These are phyloP conservation scores for Nasua narica DNA, from an alignment of 2,797 vertebrate genomes.

Conservation along the genomic window DNA sequence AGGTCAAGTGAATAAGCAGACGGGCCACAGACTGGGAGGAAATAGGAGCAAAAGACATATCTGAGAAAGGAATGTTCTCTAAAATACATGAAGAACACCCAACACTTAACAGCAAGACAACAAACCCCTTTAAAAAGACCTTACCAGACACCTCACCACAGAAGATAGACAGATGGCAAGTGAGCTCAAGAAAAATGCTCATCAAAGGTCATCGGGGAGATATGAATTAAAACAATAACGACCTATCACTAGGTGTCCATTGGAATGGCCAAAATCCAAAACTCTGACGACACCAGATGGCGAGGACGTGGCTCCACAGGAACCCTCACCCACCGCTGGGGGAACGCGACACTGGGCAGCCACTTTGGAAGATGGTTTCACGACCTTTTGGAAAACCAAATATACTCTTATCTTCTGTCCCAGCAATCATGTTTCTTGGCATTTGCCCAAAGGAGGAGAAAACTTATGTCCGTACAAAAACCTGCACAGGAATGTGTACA, in stretches of 20 bases:
- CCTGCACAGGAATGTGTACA: neutral
- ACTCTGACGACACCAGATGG: no score
- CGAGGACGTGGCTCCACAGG: neutral
- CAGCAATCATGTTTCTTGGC: neutral
- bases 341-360: fast-evolving
- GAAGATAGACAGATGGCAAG: neutral
- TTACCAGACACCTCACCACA: neutral
- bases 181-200: neutral
- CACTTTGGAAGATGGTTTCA: neutral
- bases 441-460: neutral
- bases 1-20: neutral
- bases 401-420: neutral
- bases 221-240: no score
- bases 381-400: neutral
- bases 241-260: fast-evolving
- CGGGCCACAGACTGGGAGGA: neutral
- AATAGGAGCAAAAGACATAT: neutral
- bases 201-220: neutral
- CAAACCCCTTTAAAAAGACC: neutral
- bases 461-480: neutral
- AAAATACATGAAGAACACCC: neutral
- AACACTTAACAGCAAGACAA: neutral
- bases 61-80: neutral
- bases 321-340: fast-evolving
- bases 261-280: neutral